phyloP scores from a whole-genome alignment of 2,888 invertebrate genomes.

The Antheraea yamamai region DNA sequence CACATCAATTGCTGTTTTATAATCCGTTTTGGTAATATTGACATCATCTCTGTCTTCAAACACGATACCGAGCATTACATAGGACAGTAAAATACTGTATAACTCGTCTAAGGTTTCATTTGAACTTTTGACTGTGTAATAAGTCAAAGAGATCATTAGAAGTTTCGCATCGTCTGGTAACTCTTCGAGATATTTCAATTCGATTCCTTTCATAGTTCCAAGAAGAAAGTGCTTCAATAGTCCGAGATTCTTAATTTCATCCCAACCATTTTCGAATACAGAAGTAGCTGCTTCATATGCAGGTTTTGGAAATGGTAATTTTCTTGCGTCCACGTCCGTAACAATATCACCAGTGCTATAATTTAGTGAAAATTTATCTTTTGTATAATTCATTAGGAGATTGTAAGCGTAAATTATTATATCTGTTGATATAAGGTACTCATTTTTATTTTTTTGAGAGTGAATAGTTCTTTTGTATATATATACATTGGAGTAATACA shows the following conservation, averaged over 20 bases:
- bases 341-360: not conserved
- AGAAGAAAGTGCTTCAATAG: conserved; percentile 17
- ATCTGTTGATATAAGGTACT: conserved; percentile 35
- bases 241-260: conserved; percentile 26
- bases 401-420: conserved; percentile 51
- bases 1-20: not conserved
- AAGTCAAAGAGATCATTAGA: conserved; percentile 43
- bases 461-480: not conserved
- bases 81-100: conserved; percentile 42
- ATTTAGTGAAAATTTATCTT: not conserved
- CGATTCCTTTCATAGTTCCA: conserved; percentile 3
- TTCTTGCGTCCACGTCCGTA: conserved; percentile 1
- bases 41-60: conserved; percentile 19
- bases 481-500: conserved; percentile 23
- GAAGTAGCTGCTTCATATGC: conserved; percentile 31
- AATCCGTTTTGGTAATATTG: not conserved
- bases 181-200: conserved; percentile 24
- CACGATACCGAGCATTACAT: conserved; percentile 38
- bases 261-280: conserved; percentile 54
- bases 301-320: conserved; percentile 32
- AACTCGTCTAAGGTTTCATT: conserved; percentile 32
- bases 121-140: conserved; percentile 39
- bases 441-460: not conserved
- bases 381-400: conserved; percentile 41
- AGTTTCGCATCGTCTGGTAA: conserved; percentile 39